Evolutionary conservation across 2,113 vertebrate genomes (phyloP), one percentile per base, ranked within the genome.

Genomic region (Pygoscelis adeliae): DNA sequence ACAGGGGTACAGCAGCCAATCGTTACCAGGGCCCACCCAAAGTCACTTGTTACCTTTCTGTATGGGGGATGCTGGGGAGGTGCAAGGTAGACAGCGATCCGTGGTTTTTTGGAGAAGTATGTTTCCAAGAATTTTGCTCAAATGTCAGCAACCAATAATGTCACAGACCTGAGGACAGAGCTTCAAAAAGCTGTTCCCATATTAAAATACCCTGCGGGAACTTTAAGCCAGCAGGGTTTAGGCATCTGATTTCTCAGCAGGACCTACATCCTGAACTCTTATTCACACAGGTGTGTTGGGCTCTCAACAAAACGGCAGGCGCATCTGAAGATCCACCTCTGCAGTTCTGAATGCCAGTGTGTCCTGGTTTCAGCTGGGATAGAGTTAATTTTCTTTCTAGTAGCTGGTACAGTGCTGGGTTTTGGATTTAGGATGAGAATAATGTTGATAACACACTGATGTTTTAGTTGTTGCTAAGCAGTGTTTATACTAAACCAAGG

Each of bases 11-110:
- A 84, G 55, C 59, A 52, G 34, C 9, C 1, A 2, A 15, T 38
- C 34, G 14, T 34, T 36, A 25, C 11, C 4, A 67, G 46, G 16
- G 8, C 4, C 30, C 18, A 32, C 1, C 4, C 22, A 50, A 87
- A 62, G 61, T 32, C 26, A 16, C 8, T 46, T 83, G 26, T 42
- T 65, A 46, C 10, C 16, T 62, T 13, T 67, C 42, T 74, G 7
- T 16, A 10, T 15, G 16, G 22, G 10, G 16, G 22, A 65, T 3
- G 2, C 13, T 0, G 0, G 21, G 42, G 50, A 62, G 22, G 11
- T 2, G 0, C 40, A 69, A 62, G 32, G 16, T 26, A 58, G 44
- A 50, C 14, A 70, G 30, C 0, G 0, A 40, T 56, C 20, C 1
- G 3, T 77, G 34, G 0, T 0, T 17, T 59, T 56, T n/a, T 23